A percentile compares a stretch with the other conserved stretches of the same genome.
phyloP scores from a whole-genome alignment of 2,797 vertebrate species.

The Vireo griseus region DNA sequence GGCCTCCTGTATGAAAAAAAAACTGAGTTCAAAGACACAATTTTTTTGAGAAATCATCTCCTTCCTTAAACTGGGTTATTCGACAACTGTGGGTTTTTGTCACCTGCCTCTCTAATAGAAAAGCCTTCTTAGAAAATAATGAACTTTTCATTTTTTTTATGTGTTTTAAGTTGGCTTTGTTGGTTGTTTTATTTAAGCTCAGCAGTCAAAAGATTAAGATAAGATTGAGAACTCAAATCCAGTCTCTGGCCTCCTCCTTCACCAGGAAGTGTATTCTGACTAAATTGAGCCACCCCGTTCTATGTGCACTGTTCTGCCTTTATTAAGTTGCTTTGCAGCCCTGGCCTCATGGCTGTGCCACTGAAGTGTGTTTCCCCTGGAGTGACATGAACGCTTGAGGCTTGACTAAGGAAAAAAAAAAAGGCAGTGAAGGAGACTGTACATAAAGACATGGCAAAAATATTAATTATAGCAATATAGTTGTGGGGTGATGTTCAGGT shows the following conservation, averaged over 20 bases:
- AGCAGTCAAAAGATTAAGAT: slow-evolving; percentile 50
- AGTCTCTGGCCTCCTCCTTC: slow-evolving; percentile 84
- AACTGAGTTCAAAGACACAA: slow-evolving; percentile 13
- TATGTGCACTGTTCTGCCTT: slow-evolving; percentile 86
- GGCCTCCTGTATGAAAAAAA: slow-evolving; percentile 15
- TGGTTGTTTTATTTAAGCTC: not conserved
- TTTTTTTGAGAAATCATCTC: not conserved
- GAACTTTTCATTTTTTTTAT: not conserved
- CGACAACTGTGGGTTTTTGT: slow-evolving; percentile 55
- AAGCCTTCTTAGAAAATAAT: slow-evolving; percentile 48
- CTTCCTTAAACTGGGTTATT: slow-evolving; percentile 10
- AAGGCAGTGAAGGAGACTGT: slow-evolving; percentile 87
- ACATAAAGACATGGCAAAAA: slow-evolving; percentile 88
- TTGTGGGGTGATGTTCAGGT: slow-evolving; percentile 86
- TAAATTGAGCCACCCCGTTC: slow-evolving; percentile 80
- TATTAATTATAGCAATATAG: slow-evolving; percentile 88
- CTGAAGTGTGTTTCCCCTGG: slow-evolving; percentile 86
- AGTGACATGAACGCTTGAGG: slow-evolving; percentile 81
- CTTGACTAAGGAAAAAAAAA: slow-evolving; percentile 77
- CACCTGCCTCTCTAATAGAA: slow-evolving; percentile 56
- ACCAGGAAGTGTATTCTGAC: slow-evolving; percentile 78
- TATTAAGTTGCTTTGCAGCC: slow-evolving; percentile 90
- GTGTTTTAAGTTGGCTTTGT: not conserved
- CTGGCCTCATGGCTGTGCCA: slow-evolving; percentile 83
- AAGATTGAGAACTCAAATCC: slow-evolving; percentile 83